Base-by-base conservation (phyloP, 37 sponge, comb jelly and placozoan species). In the Spongilla lacustris region DNA sequence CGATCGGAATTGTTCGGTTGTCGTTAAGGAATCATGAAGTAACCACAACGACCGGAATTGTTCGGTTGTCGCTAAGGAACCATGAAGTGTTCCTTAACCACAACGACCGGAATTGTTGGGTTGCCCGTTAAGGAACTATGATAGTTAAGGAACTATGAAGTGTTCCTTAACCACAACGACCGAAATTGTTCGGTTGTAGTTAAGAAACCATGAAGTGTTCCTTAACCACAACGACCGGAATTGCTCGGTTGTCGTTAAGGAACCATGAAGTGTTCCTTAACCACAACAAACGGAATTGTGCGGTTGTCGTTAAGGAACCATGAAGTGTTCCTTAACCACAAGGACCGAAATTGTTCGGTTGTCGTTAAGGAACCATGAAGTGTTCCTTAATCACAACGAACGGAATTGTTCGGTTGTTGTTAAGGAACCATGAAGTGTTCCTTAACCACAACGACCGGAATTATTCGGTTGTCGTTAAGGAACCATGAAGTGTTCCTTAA, bases 301-400 rank as follows among this genome's bases (percentile, higher is more conserved):
- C 41, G 41, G 41, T 58, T 58, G 58, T 58, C 58, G 58, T 58
- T 58, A 58, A 58, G 58, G 58, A 58, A 58, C 21, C 58, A 58
- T 58, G 58, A 58, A 58, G 58, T 58, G 58, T 58, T 58, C 58
- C 58, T 58, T 58, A 58, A 58, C 58, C 58, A 58, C 58, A 58
- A 58, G 19, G 58, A 58, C 58, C 58, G 41, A 41, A 41, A 41
- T 41, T 41, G 41, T 41, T 41, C 58, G 58, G 58, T 58, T 58
- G 58, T 58, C 58, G 58, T 58, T 41, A 41, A 41, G 41, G 41
- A 41, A 41, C 41, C 41, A 58, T 58, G 58, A 58, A 58, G 19
- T 58, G 58, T 58, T 41, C 58, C 58, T 58, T 58, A 58, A 58
- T 17, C 58, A 58, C 58, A 58, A 58, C 58, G 58, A 58, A 41